Evolutionary conservation across 2,113 vertebrate genomes (phyloP), one percentile per base, ranked within the genome.

Genomic region (Archocentrus centrarchus): DNA sequence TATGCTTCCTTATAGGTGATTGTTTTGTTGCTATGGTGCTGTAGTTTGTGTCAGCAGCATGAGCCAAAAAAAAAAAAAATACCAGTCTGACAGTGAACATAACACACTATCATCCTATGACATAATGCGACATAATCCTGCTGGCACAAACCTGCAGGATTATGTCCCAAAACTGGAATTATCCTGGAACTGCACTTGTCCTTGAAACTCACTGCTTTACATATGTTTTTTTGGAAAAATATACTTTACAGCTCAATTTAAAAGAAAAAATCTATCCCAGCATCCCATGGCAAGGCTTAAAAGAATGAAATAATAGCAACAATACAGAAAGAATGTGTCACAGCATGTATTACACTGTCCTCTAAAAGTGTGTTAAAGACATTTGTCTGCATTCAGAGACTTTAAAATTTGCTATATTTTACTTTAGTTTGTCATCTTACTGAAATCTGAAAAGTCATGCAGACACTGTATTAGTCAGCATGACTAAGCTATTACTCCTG

Each of bases 21-120:
- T 88, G 68, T 77, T 55, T 6, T 70, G 91, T 83, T 85, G 80
- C 83, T 53, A 86, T 89, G 87, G 82, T 55, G 59, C 47, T 37
- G 17, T 30, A 35, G 75, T 59, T 59, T 9, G n/a, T 61, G 30
- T 53, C 59, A 17, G 17, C n/a, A 53, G 18, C 18, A 41, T 58
- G 44, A 47, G 82, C 66, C 82, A 80, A 79, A 55, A 75, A 35
- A 91, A 35, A 35, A 35, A 35, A 35, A 35, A 4, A 32, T 83
- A 73, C 81, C 83, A 64, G 10, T 39, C 7, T 61, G 35, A 76
- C 58, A 73, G 47, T 20, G 55, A 80, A 68, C 76, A 78, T 18
- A 61, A 57, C 2, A 27, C 44, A 80, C 37, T 41, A 47, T 44
- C 4, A 13, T 78, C 64, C 57, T 77, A 30, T 35, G 61, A 22